These are phyloP conservation scores for Apostichopus japonicus DNA, from an alignment of 35 echinoderm and acorn worm species.

Conservation along the genomic window DNA sequence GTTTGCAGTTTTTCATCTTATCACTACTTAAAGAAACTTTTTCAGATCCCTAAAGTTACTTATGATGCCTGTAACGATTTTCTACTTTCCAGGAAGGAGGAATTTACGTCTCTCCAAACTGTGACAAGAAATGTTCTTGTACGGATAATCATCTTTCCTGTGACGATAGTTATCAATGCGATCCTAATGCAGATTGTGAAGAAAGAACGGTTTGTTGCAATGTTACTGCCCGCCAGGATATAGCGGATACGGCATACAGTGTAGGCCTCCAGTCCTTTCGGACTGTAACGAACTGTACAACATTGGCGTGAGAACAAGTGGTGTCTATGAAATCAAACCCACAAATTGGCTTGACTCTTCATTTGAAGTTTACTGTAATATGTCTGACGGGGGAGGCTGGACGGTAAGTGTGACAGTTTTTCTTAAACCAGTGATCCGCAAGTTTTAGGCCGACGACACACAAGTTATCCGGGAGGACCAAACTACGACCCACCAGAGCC, in stretches of 20 bases:
- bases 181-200: slow-evolving; percentile 16
- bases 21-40: background rate
- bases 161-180: background rate
- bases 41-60: too few species aligned
- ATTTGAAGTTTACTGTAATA: background rate
- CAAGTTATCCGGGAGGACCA: background rate
- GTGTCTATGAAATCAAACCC: background rate
- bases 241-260: background rate
- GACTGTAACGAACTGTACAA: background rate
- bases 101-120: background rate
- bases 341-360: background rate
- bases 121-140: background rate
- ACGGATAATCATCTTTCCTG: background rate
- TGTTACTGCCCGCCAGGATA: background rate
- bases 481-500: background rate
- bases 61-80: background rate
- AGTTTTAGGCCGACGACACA: too few species aligned
- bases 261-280: background rate
- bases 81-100: background rate
- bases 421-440: background rate
- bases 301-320: background rate
- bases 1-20: background rate
- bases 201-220: background rate
- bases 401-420: background rate
- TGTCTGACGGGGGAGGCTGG: background rate